Evolutionary conservation across 2,113 vertebrate species (phyloP), one percentile per base, ranked within the genome.

Genomic region (Anarrhichthys ocellatus): DNA sequence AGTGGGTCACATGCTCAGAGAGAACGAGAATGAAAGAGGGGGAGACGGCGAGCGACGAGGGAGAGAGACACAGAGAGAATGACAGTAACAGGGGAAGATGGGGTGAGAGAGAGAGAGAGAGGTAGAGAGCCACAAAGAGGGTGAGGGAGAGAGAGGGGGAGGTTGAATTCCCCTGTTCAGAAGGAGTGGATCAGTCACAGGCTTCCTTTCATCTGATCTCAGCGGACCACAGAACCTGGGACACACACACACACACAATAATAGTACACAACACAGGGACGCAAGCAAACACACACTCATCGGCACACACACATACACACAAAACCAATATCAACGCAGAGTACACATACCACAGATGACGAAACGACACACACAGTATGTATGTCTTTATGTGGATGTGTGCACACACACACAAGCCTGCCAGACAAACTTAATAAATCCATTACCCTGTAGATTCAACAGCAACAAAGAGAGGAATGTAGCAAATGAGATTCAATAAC

Each of bases 131-230:
- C 69, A 87, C 83, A 87, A 74, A 92, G 85, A 79, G 40, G 63
- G 82, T 83, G 87, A 76, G 86, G 56, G 93, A 88, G 89, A 70
- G 80, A 62, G 38, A 80, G 76, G 46, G 73, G 89, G 91, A 91
- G 90, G 90, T 83, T 84, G 89, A 95, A 95, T 94, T 95, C 95
- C 95, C 95, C 88, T 77, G 94, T 91, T 93, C 82, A 88, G 89
- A 81, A 88, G 83, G 92, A 92, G 92, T 89, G 92, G 93, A 96
- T 95, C 94, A 94, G 94, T 95, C 94, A 91, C 93, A 94, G 94
- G 91, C 91, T 93, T 93, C 81, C 93, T 95, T 95, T 95, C 94
- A 95, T 95, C 90, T 93, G 89, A 91, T 95, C 95, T 95, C 95
- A 80, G 87, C 36, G 91, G 95, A 94, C 89, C 65, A 38, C 83